These are phyloP conservation scores for Oryzaephilus surinamensis DNA, from an alignment of 1,140 invertebrate genomes.

Conservation along the genomic window DNA sequence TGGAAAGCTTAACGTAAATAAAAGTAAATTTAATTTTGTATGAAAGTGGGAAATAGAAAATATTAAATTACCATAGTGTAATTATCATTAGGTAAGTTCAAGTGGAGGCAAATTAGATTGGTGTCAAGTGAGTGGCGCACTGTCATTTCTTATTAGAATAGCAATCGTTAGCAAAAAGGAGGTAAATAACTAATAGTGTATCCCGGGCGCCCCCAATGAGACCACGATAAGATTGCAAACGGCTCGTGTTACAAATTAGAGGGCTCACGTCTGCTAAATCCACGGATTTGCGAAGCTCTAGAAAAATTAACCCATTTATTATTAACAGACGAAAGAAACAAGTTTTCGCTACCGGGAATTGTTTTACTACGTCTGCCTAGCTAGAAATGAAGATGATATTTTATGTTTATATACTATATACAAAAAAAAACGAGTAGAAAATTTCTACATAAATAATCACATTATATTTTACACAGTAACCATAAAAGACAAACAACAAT, in stretches of 20 bases:
- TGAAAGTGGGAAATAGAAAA: no score
- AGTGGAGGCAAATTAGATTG: slow-evolving; percentile 17
- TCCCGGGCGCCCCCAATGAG: slow-evolving; percentile 12
- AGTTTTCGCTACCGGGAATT: slow-evolving; percentile 24
- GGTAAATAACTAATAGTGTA: slow-evolving; percentile 22
- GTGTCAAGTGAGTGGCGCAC: slow-evolving; percentile 14
- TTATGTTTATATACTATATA: no score
- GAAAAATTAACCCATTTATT: slow-evolving; percentile 33
- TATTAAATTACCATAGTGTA: slow-evolving; percentile 16
- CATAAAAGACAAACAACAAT: no score
- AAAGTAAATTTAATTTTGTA: no score
- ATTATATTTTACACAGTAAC: no score
- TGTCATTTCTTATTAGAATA: slow-evolving; percentile 16
- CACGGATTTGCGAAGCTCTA: slow-evolving; percentile 25
- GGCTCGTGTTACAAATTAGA: slow-evolving; percentile 29
- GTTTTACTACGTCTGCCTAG: slow-evolving; percentile 22
- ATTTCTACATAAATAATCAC: no score
- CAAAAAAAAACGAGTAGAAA: no score
- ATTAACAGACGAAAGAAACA: slow-evolving; percentile 29
- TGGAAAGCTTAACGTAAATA: no score
- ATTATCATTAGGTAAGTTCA: slow-evolving; percentile 18
- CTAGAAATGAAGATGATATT: slow-evolving; percentile 22
- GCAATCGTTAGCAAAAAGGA: slow-evolving; percentile 21
- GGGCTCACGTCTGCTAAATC: slow-evolving; percentile 22
- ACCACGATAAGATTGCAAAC: slow-evolving; percentile 27